phyloP scores from a whole-genome alignment of 2,888 invertebrate species.

The Cephus pulcher region DNA sequence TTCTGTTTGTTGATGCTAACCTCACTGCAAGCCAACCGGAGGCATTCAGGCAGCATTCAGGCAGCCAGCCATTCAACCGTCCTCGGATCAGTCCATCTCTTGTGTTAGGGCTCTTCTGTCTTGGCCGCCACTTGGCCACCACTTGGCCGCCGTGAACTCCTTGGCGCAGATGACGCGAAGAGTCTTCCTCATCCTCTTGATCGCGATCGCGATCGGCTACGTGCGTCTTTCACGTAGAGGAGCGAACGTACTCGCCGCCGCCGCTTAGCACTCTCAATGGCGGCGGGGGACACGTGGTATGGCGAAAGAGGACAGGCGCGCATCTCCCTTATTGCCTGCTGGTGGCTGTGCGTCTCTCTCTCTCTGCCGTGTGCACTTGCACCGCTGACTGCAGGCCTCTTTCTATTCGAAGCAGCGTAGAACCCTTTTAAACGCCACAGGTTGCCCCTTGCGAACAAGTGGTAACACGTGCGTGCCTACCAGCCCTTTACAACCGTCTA shows the following conservation, averaged over 20 bases:
- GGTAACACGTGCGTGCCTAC: constrained; percentile 20
- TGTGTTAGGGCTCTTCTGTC: constrained; percentile 22
- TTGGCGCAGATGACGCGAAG: constrained; percentile 13
- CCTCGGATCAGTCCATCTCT: constrained; percentile 29
- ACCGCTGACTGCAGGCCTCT: no score
- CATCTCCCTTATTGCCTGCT: not conserved
- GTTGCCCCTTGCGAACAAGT: constrained; percentile 49
- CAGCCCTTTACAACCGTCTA: no score
- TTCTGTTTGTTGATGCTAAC: constrained; percentile 41
- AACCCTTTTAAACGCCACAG: constrained; percentile 31
- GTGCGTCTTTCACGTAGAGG: no score
- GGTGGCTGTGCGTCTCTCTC: not conserved
- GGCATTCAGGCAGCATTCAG: no score
- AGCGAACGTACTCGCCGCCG: no score
- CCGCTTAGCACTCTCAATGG: no score
- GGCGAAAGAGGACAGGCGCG: not conserved
- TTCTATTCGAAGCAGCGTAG: no score
- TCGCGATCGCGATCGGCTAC: not conserved
- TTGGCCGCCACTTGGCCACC: not conserved
- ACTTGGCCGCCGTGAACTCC: not conserved
- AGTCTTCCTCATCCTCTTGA: not conserved
- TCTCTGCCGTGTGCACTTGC: not conserved
- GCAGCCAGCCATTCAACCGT: not conserved
- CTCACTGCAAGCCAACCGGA: constrained; percentile 13
- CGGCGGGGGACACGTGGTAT: constrained; percentile 5